Base-by-base conservation (phyloP, 1,140 invertebrate species). In the Hermatobates lingyangjiaoensis region DNA sequence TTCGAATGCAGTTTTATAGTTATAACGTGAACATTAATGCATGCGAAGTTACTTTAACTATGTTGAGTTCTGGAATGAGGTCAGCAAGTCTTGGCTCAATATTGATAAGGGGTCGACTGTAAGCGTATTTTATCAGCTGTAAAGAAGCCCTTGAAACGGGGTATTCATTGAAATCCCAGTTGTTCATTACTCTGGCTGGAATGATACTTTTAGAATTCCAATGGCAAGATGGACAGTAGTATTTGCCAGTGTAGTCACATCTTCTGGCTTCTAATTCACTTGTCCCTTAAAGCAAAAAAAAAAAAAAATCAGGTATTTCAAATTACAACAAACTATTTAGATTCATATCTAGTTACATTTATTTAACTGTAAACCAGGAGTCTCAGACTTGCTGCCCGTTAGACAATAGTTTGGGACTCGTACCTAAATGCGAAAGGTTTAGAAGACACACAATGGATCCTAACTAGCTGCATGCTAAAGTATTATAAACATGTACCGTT, bases 181-280 rank as follows among this genome's bases (percentile, higher is more conserved):
- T 95, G 58, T 87, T 82, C 1, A 94, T 70, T 3, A 96, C 80
- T 54, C 87, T 72, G 0, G 91, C 86, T 2, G 92, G 92, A 53
- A 93, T 87, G 0, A 84, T 69, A 45, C 73, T 76, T 15, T 69
- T 64, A 53, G 84, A 80, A 59, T 88, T 87, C 84, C 85, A 89
- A 67, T 96, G 90, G 61, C 92, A 96, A 18, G 78, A 77, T 1
- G 79, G 76, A 63, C 92, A 96, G 67, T 87, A 97, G 65, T 90
- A 93, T 1, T 80, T 63, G 0, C 89, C 90, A 58, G 80, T 83
- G 62, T 93, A 96, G 60, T 92, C 86, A 67, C 92, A 96, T 0
- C 86, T 63, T 10, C 86, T 69, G 0, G 81, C 79, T 59, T 85
- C 81, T 28, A 75, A 67, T 68, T 72, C 74, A 15, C 66, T 64